These are phyloP conservation scores for Thaleichthys pacificus DNA, from an alignment of 2,797 vertebrate species.

Conservation along the genomic window DNA sequence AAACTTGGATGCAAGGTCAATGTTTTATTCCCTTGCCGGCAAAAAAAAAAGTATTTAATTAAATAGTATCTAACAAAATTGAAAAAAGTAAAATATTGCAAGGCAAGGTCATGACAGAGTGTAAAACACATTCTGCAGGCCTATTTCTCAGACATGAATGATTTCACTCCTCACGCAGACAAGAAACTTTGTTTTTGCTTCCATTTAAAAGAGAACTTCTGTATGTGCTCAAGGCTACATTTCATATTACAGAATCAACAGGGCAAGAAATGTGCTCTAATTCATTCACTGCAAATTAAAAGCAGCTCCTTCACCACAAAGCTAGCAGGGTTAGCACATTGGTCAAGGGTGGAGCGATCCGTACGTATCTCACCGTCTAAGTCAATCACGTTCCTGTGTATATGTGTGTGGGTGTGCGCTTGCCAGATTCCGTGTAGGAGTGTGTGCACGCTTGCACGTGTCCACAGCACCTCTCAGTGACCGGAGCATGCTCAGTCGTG, in stretches of 20 bases:
- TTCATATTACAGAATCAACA: constrained; percentile 11
- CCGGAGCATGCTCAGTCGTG: neutral
- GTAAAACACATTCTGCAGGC: neutral
- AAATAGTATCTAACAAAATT: constrained; percentile 48
- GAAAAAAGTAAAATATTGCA: constrained; percentile 19
- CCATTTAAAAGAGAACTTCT: constrained; percentile 18
- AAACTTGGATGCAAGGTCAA: constrained; percentile 70
- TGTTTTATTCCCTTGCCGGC: constrained; percentile 50
- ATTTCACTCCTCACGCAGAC: constrained; percentile 20
- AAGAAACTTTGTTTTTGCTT: constrained; percentile 7
- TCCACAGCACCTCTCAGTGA: neutral
- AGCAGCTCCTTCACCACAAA: neutral
- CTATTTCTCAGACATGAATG: constrained; percentile 25
- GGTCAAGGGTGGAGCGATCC: too few species aligned
- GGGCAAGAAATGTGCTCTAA: too few species aligned
- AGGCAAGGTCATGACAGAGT: constrained; percentile 50
- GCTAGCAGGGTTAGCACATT: too few species aligned
- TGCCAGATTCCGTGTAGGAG: too few species aligned
- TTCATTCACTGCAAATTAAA: too few species aligned
- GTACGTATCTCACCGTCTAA: too few species aligned
- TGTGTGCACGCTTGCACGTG: neutral
- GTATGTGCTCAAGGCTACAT: constrained; percentile 29
- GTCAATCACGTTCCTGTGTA: neutral
- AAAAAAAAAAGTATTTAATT: constrained; percentile 54
- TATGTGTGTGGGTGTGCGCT: neutral